A percentile compares a stretch with the other conserved stretches of the same genome.
phyloP scores from a whole-genome alignment of 2,113 vertebrate genomes.

The Hippolais icterina region DNA sequence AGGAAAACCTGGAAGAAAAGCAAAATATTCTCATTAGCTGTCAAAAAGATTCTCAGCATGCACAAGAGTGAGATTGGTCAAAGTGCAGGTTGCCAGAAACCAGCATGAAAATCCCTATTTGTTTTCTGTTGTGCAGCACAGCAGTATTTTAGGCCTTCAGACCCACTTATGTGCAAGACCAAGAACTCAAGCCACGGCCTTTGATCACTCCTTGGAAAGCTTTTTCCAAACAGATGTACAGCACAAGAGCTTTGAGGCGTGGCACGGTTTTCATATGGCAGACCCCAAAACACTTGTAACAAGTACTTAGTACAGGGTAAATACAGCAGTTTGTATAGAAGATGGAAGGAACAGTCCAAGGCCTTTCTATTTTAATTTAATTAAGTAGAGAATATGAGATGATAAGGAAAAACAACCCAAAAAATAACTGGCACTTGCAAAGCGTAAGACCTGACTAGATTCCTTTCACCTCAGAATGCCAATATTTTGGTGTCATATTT shows the following conservation, averaged over 20 bases:
- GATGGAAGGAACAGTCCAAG: background rate
- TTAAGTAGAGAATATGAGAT: fast-evolving
- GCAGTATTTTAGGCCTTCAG: background rate
- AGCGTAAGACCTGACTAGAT: background rate
- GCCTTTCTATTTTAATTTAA: background rate
- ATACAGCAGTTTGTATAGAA: background rate
- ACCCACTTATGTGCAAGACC: background rate
- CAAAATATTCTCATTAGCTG: background rate
- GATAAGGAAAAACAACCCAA: fast-evolving
- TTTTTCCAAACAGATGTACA: background rate
- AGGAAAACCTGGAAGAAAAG: background rate
- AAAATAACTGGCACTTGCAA: fast-evolving
- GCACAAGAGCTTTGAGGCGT: background rate
- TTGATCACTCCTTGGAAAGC: background rate
- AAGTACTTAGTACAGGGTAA: background rate
- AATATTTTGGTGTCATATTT: background rate
- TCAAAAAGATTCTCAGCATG: background rate
- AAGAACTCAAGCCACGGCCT: background rate
- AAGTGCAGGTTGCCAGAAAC: background rate
- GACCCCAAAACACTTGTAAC: background rate
- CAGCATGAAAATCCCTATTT: background rate
- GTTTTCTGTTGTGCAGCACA: background rate
- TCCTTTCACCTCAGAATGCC: fast-evolving
- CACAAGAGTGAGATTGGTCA: background rate
- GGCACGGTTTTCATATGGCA: background rate